A percentile compares a stretch with the other conserved stretches of the same genome.
Conservation (phyloP, 2,888 invertebrate genomes). For the Cosmia pyralina region DNA sequence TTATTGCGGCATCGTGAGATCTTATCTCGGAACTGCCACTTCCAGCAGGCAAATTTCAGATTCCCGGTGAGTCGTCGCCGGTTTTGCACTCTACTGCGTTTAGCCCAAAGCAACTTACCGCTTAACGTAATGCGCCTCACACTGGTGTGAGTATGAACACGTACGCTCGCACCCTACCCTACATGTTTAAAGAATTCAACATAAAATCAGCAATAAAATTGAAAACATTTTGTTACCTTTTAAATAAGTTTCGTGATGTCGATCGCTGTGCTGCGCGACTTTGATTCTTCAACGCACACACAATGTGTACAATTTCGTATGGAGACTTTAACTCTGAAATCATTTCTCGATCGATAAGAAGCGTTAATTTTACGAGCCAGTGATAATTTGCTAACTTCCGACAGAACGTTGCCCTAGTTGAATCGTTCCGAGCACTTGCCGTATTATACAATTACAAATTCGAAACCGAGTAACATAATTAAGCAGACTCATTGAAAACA, state of each 20-base stretch:
- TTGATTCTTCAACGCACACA: constrained; percentile 77
- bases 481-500: constrained; percentile 65
- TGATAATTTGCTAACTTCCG: constrained; percentile 91
- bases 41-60: constrained; percentile 90
- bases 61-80: constrained; percentile 74
- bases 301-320: constrained; percentile 79
- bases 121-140: constrained; percentile 64
- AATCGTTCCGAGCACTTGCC: constrained; percentile 87
- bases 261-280: constrained; percentile 73
- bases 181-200: constrained; percentile 89
- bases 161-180: constrained; percentile 82
- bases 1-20: constrained; percentile 90
- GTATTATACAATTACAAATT: constrained; percentile 85
- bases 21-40: constrained; percentile 90
- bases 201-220: constrained; percentile 90
- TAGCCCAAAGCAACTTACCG: constrained; percentile 75
- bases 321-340: constrained; percentile 77
- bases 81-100: constrained; percentile 81
- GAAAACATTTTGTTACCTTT: constrained; percentile 90
- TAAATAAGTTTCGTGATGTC: constrained; percentile 86
- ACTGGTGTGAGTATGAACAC: constrained; percentile 81
- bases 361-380: constrained; percentile 90
- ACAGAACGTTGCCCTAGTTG: constrained; percentile 88
- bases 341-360: constrained; percentile 89
- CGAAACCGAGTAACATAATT: constrained; percentile 78